Base-by-base conservation (phyloP, 2,113 vertebrate genomes). In the Anas platyrhynchos region DNA sequence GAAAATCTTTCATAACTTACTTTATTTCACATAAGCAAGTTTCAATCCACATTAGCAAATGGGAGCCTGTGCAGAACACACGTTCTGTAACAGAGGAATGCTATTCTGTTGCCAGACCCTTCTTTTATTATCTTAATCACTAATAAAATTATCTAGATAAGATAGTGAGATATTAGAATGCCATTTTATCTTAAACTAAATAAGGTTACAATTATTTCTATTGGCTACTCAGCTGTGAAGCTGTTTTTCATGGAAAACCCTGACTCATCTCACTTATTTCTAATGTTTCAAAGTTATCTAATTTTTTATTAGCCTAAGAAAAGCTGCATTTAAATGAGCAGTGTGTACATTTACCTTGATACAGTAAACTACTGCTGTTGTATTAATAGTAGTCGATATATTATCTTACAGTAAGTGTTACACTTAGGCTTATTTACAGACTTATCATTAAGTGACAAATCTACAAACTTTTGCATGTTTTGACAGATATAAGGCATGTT, bases 141-240 rank as follows among this genome's bases (percentile, higher is more conserved):
- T 93, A 89, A 82, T 79, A 91, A 87, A 93, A 88, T 95, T 89
- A 91, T 91, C 90, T 91, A 52, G 90, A 85, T 91, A 91, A 96
- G 78, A 91, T 48, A 89, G 54, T 62, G 54, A 66, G 29, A 79
- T 85, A 69, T 52, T 61, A 79, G 82, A 83, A 76, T 80, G 58
- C 29, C 50, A 66, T 79, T 95, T 96, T 85, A 82, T 91, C 88
- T 85, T 79, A 83, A 93, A 79, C 92, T 97, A 96, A 95, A 93
- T 91, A 96, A 96, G 75, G 90, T 66, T 94, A 89, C 84, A 93
- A 72, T 91, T 75, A 54, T 96, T 97, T 93, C 92, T 73, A 66
- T 91, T 94, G 95, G 90, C 74, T 91, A 34, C 34, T 91, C 66
- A 61, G 38, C 13, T 48, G 21, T 76, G 66, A 94, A 91, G 43